Conservation (phyloP, 2,113 vertebrate species). For the Gadus macrocephalus region DNA sequence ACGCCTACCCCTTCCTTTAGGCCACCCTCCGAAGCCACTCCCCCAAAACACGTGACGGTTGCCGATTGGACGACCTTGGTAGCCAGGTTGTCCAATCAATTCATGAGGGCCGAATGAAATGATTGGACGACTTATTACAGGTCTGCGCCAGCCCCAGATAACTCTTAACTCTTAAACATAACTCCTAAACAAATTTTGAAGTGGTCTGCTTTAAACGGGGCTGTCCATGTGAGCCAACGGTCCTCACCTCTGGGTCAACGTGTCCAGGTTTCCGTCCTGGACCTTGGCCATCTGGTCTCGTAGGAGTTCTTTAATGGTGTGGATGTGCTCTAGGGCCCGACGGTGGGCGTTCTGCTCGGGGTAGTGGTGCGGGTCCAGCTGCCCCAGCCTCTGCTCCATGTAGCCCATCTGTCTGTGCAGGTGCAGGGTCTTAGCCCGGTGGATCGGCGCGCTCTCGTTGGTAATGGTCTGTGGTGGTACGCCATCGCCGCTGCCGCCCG, state of each 20-base stretch:
- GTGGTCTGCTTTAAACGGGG: too few species aligned
- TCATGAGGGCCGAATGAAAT: too few species aligned
- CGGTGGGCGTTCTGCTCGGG: conserved; percentile 64
- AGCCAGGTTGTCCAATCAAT: too few species aligned
- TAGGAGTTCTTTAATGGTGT: conserved; percentile 74
- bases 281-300: conserved; percentile 46
- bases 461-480: conserved; percentile 30
- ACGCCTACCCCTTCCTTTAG: too few species aligned
- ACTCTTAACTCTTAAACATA: too few species aligned
- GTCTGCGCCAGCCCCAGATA: too few species aligned
- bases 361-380: conserved; percentile 72
- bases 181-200: too few species aligned
- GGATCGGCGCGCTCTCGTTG: conserved; percentile 49
- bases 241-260: conserved; percentile 1
- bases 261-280: conserved; percentile 23
- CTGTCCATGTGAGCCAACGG: not conserved
- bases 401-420: conserved; percentile 80
- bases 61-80: too few species aligned
- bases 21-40: too few species aligned
- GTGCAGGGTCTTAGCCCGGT: conserved; percentile 66
- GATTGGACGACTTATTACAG: too few species aligned
- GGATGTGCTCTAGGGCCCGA: conserved; percentile 76
- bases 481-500: conserved; percentile 23
- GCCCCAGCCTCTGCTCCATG: conserved; percentile 71
- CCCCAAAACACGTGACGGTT: too few species aligned